Conservation (phyloP, 2,113 vertebrate genomes). For the Crotalus viridis region DNA sequence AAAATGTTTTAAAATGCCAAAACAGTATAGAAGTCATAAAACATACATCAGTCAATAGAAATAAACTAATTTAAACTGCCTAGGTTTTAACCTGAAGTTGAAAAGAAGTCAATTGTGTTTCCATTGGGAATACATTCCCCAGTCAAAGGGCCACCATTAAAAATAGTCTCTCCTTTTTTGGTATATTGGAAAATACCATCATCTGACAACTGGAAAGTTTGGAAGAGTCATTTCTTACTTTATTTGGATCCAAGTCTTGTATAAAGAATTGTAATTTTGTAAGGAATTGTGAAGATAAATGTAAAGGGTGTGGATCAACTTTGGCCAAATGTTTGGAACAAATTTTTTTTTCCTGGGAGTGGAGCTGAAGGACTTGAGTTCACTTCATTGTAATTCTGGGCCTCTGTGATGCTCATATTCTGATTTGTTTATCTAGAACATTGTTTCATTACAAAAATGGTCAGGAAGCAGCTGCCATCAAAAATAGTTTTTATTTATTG, state of each 20-base stretch:
- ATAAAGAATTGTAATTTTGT: background rate
- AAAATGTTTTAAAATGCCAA: background rate
- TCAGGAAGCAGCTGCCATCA: background rate
- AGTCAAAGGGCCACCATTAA: background rate
- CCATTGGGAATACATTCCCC: background rate
- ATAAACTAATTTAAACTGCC: background rate
- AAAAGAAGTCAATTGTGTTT: background rate
- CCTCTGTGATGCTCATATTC: background rate
- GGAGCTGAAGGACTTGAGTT: background rate
- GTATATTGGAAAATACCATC: background rate
- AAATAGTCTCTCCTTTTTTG: no score
- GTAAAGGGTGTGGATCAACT: background rate
- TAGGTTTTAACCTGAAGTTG: background rate
- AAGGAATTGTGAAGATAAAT: background rate
- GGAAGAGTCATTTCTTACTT: background rate
- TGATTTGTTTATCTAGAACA: background rate
- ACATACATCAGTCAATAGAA: background rate
- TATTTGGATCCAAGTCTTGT: background rate
- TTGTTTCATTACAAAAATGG: background rate
- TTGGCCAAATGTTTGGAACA: background rate
- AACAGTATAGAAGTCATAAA: background rate
- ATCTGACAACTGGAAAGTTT: background rate
- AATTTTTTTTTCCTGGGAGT: background rate
- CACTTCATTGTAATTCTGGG: background rate
- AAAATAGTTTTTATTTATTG: background rate